Evolutionary conservation across 2,113 vertebrate species (phyloP).

Genomic region (Salvelinus alpinus): DNA sequence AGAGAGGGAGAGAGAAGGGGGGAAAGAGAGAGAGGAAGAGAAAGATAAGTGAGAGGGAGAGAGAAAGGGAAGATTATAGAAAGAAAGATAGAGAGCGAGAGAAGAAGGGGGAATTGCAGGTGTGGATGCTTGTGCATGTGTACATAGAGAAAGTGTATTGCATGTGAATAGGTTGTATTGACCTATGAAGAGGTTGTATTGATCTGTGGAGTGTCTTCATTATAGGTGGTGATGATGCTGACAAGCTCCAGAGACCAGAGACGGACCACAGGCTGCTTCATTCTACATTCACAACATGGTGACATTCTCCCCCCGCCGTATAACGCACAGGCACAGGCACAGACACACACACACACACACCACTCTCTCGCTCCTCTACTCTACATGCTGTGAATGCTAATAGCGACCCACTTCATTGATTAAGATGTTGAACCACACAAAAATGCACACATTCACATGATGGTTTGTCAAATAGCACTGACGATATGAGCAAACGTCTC

Average conservation of each 20-base stretch:
- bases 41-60: no score
- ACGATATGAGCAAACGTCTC: no score
- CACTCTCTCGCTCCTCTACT: not conserved
- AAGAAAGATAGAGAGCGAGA: not conserved
- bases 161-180: constrained; percentile 34
- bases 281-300: not conserved
- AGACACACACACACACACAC: not conserved
- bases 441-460: not conserved
- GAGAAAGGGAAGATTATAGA: no score
- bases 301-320: not conserved
- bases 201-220: constrained; percentile 31
- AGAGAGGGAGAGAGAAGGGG: no score
- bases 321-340: not conserved
- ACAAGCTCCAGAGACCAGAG: not conserved
- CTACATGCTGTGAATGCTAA: constrained; percentile 11
- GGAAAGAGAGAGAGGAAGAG: no score
- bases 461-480: not conserved
- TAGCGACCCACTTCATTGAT: not conserved
- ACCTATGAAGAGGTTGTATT: constrained; percentile 30
- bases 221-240: constrained; percentile 35
- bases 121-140: constrained; percentile 23
- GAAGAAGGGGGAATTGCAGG: not conserved
- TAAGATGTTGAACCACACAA: not conserved
- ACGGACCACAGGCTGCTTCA: not conserved
- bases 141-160: not conserved